Evolutionary conservation across 1,140 invertebrate genomes (phyloP).

Genomic region (Maconellicoccus hirsutus): DNA sequence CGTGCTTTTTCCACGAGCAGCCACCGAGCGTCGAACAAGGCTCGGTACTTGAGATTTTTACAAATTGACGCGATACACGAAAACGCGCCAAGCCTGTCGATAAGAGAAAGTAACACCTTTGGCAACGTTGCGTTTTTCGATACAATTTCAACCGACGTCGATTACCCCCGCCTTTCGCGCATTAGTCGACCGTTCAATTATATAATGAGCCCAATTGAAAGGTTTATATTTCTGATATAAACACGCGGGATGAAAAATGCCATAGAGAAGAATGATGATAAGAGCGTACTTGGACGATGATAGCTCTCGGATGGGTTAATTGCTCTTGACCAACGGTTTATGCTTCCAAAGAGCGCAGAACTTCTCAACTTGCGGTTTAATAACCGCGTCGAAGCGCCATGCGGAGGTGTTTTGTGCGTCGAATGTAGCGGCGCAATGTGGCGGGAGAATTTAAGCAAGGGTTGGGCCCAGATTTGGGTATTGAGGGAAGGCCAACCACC

Average conservation of each 20-base stretch:
- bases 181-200: background rate
- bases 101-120: background rate
- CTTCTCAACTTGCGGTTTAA: slow-evolving; percentile 12
- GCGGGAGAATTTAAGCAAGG: too few species aligned
- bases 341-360: slow-evolving; percentile 14
- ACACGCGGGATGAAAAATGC: slow-evolving; percentile 20
- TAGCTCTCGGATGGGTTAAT: slow-evolving; percentile 21
- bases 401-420: too few species aligned
- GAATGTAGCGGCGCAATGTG: too few species aligned
- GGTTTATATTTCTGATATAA: slow-evolving; percentile 22
- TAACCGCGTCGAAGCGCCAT: too few species aligned
- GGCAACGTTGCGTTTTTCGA: slow-evolving; percentile 18
- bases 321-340: slow-evolving; percentile 21
- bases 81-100: too few species aligned
- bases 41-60: too few species aligned
- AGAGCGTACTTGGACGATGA: slow-evolving; percentile 19
- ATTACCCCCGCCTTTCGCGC: background rate
- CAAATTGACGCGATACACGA: too few species aligned
- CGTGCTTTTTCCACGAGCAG: too few species aligned
- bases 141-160: background rate
- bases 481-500: too few species aligned
- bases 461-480: too few species aligned
- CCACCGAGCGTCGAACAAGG: too few species aligned
- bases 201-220: slow-evolving; percentile 20
- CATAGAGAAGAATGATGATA: slow-evolving; percentile 20